These are phyloP conservation scores for Peromyscus eremicus DNA, from an alignment of 2,797 vertebrate genomes.

Conservation along the genomic window DNA sequence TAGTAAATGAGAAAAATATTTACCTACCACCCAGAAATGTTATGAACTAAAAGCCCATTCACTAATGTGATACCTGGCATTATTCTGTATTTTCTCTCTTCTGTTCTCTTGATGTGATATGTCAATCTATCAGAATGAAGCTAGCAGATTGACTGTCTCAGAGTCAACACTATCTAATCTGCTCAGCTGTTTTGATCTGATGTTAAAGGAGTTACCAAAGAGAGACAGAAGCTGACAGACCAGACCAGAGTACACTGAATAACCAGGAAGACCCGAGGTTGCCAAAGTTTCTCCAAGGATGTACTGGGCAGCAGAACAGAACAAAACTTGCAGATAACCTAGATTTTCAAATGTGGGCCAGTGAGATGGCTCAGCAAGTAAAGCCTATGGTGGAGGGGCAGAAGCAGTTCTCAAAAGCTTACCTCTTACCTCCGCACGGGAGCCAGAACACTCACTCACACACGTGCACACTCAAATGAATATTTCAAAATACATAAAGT, in stretches of 20 bases:
- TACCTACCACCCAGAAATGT: background rate
- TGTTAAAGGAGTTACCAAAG: background rate
- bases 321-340: background rate
- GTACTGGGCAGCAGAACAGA: background rate
- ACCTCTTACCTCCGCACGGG: background rate
- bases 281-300: background rate
- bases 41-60: background rate
- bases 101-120: background rate
- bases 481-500: background rate
- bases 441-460: background rate
- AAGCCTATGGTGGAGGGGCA: background rate
- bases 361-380: background rate
- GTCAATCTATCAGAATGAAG: background rate
- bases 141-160: background rate
- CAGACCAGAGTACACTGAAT: background rate
- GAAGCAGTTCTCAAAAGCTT: background rate
- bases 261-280: background rate
- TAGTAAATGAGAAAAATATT: background rate
- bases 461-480: background rate
- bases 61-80: background rate
- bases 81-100: conserved; percentile 7
- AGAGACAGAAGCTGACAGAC: background rate
- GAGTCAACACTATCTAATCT: background rate
- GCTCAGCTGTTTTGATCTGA: background rate
- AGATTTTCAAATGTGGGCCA: background rate